A percentile compares a stretch with the other conserved stretches of the same genome.
These are phyloP conservation scores for Eumaeus atala DNA, from an alignment of 1,140 invertebrate species.

Conservation along the genomic window DNA sequence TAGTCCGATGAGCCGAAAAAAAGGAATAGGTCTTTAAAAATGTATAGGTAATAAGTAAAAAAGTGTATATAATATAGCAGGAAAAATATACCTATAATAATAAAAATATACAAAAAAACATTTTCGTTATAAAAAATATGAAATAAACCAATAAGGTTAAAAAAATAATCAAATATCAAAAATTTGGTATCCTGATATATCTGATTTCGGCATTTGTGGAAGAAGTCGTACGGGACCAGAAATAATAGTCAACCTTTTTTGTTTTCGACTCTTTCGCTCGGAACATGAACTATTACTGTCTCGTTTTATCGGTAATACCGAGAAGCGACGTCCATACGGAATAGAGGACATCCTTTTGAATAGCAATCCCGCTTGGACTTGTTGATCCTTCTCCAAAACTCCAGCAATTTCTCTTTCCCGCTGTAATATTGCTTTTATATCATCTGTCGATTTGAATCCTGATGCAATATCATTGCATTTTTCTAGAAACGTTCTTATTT, in stretches of 20 bases:
- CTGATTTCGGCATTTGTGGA: constrained; percentile 45
- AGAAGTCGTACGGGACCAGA: constrained; percentile 47
- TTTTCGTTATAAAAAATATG: too few relatives aligned
- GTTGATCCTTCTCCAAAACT: constrained; percentile 45
- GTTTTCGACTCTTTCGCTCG: constrained; percentile 39
- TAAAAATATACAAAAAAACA: too few relatives aligned
- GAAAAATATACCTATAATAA: too few relatives aligned
- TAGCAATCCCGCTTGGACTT: constrained; percentile 47
- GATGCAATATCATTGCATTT: constrained; percentile 58
- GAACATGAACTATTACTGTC: constrained; percentile 26
- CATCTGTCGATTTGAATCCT: constrained; percentile 44
- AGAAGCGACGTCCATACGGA: constrained; percentile 49
- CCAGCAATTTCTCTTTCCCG: constrained; percentile 49
- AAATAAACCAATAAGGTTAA: too few relatives aligned
- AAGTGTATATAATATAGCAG: too few relatives aligned
- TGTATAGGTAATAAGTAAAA: too few relatives aligned
- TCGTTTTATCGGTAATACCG: constrained; percentile 50
- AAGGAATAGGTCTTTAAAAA: too few relatives aligned
- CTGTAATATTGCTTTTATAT: constrained; percentile 50
- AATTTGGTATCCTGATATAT: constrained; percentile 47
- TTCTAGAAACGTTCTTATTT: constrained; percentile 50
- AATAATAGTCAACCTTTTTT: constrained; percentile 54
- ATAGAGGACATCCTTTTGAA: constrained; percentile 63
- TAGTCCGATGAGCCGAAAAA: too few relatives aligned
- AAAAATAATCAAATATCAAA: constrained; percentile 56